These are phyloP conservation scores for Tenthredo livida DNA, from an alignment of 2,888 invertebrate species.

Conservation along the genomic window DNA sequence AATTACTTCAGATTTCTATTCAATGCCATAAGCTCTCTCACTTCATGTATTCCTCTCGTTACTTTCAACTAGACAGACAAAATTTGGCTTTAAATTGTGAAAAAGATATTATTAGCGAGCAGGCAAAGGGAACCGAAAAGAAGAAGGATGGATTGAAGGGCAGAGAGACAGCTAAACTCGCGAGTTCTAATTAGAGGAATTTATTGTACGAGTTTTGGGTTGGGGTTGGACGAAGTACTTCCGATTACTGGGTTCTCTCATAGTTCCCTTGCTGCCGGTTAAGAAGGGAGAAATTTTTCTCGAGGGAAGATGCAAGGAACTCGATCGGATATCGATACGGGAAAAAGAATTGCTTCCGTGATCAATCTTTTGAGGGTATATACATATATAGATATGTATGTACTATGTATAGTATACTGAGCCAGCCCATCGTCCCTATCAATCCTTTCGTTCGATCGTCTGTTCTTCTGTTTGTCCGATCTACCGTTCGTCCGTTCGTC, in stretches of 20 bases:
- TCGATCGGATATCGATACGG: constrained; percentile 43
- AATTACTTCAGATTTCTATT: neutral
- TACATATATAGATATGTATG: neutral
- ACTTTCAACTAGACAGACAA: neutral
- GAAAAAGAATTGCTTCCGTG: constrained; percentile 46
- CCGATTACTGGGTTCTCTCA: constrained; percentile 45
- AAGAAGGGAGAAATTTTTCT: constrained; percentile 5
- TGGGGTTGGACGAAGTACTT: constrained; percentile 41
- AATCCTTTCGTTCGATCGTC: constrained; percentile 39
- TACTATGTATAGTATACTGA: neutral
- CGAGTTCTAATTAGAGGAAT: constrained; percentile 50
- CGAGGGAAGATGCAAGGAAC: constrained; percentile 18
- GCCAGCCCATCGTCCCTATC: constrained; percentile 21
- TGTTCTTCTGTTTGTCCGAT: constrained; percentile 27
- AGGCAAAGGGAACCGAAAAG: neutral
- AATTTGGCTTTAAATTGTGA: neutral
- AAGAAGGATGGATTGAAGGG: neutral
- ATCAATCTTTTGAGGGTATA: constrained; percentile 38
- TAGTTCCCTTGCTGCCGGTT: constrained; percentile 18
- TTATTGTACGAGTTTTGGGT: constrained; percentile 43
- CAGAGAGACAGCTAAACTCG: constrained; percentile 34
- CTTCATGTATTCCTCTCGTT: neutral
- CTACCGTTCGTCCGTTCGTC: constrained; percentile 17
- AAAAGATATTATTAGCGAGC: constrained; percentile 21
- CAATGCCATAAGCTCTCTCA: neutral